Evolutionary conservation across 2,113 vertebrate genomes (phyloP), one percentile per base, ranked within the genome.

Genomic region (Clarias gariepinus): DNA sequence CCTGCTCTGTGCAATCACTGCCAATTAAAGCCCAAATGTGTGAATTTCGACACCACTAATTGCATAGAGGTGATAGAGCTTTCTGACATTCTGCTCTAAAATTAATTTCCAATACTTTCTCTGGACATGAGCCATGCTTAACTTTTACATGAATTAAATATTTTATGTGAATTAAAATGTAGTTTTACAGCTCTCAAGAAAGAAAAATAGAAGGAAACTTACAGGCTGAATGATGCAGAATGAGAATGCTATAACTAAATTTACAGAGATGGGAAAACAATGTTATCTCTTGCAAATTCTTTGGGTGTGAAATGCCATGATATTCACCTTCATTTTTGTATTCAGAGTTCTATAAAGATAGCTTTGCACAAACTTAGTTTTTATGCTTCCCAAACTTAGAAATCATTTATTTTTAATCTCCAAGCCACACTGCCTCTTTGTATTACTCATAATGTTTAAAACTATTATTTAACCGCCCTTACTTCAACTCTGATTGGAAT

Each of bases 1-100:
- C 79, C 74, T 87, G 86, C 87, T 84, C 71, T 77, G 79, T 88
- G 82, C 87, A 89, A 89, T 90, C 89, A 89, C 69, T 87, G 90
- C 84, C 87, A 91, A 91, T 91, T 91, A 90, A 89, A 90, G 82
- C 77, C 63, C 81, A 89, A 77, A 87, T 87, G 86, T 87, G 87
- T 86, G 85, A 89, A 90, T 87, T 86, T 81, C 83, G 76, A 87
- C 84, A 88, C 52, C 69, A 60, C 83, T 91, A 89, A 90, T 91
- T 90, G 88, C 69, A 82, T 58, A 55, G 85, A 86, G 77, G 81
- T 90, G 88, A 89, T 84, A 25, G 33, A 79, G 28, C 82, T 89
- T 91, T 88, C 88, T 91, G 81, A 87, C 85, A 89, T 83, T 86
- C 83, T 71, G 81, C 64, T 87, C 63, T 80, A 85, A 89, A 88